A percentile compares a stretch with the other conserved stretches of the same genome.
Conservation (phyloP, 2,888 invertebrate genomes). For the Aphrophora alni region DNA sequence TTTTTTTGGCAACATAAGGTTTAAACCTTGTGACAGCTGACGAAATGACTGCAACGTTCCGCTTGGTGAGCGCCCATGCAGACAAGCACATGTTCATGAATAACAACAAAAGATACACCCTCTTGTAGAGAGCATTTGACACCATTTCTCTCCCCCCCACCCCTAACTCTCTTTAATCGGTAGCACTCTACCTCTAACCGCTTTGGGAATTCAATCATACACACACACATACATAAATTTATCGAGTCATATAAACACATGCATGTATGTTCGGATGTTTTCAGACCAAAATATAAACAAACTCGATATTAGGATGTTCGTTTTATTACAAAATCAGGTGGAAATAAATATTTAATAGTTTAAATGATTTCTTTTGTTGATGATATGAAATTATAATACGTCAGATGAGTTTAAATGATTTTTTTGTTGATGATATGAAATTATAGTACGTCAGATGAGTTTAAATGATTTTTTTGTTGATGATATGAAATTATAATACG, state of each 20-base stretch:
- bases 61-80: constrained; percentile 8
- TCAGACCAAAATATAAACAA: too few relatives aligned
- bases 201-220: neutral
- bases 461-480: too few relatives aligned
- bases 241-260: neutral
- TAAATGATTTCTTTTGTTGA: too few relatives aligned
- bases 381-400: too few relatives aligned
- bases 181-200: neutral
- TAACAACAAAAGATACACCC: constrained; percentile 34
- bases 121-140: constrained; percentile 22
- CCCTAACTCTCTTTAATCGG: constrained; percentile 3
- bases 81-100: constrained; percentile 36
- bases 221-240: neutral
- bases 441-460: too few relatives aligned
- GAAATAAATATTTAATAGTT: too few relatives aligned
- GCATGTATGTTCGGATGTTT: too few relatives aligned
- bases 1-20: constrained; percentile 35
- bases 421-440: too few relatives aligned
- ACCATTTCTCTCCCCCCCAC: neutral
- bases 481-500: too few relatives aligned
- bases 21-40: constrained; percentile 21
- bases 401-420: too few relatives aligned
- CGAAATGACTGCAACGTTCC: constrained; percentile 16
- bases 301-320: too few relatives aligned
- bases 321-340: too few relatives aligned